These are phyloP conservation scores for Lethrus apterus DNA, from an alignment of 1,140 invertebrate genomes.

Conservation along the genomic window DNA sequence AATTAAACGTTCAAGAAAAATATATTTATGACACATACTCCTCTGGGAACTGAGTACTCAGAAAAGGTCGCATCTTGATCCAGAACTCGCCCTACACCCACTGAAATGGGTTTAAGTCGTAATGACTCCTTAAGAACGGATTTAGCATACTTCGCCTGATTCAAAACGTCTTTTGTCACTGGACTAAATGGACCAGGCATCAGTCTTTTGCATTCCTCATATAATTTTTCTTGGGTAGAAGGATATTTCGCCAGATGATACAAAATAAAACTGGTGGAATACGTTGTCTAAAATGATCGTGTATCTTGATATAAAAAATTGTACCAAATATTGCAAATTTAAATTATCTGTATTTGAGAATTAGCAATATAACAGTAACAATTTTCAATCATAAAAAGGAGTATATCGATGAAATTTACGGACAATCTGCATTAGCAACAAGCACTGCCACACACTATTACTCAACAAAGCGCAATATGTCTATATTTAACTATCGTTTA, in stretches of 20 bases:
- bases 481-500: too few species aligned
- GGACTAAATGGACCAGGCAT: constrained; percentile 45
- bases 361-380: too few species aligned
- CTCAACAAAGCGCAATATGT: too few species aligned
- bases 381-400: too few species aligned
- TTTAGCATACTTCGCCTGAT: constrained; percentile 63
- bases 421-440: too few species aligned
- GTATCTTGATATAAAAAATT: too few species aligned
- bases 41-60: constrained; percentile 77
- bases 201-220: constrained; percentile 54
- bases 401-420: too few species aligned
- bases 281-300: constrained; percentile 78
- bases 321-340: too few species aligned
- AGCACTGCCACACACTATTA: too few species aligned
- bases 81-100: constrained; percentile 72
- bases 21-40: constrained; percentile 65
- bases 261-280: constrained; percentile 67
- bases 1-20: constrained; percentile 3
- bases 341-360: too few species aligned
- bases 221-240: constrained; percentile 64
- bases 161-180: constrained; percentile 53
- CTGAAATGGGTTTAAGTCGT: constrained; percentile 72
- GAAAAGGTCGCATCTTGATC: constrained; percentile 68
- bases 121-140: constrained; percentile 79
- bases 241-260: constrained; percentile 73